Percentiles rank a stretch among this genome's conserved stretches.
phyloP scores from a whole-genome alignment of 2,888 invertebrate species.

The Hipparchia sbordonii region DNA sequence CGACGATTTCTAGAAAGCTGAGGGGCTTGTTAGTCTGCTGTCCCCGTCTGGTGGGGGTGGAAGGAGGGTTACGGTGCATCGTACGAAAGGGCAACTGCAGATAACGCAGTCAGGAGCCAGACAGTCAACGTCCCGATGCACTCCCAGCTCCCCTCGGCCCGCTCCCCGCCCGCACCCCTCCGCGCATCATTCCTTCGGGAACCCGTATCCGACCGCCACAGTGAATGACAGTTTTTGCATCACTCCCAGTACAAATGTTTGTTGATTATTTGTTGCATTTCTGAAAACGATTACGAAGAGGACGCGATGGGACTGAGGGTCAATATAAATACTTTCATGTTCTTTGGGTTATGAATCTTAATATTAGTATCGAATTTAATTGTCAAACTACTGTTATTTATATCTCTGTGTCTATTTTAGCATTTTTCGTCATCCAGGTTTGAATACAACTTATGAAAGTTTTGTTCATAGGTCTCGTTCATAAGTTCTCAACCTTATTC shows the following conservation, averaged over 20 bases:
- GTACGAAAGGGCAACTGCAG: constrained; percentile 83
- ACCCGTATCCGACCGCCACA: constrained; percentile 72
- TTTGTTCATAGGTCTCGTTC: not conserved
- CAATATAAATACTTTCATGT: constrained; percentile 32
- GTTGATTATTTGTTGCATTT: constrained; percentile 69
- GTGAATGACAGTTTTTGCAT: constrained; percentile 65
- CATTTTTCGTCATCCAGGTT: not conserved
- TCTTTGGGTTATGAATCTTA: constrained; percentile 18
- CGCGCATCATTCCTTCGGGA: constrained; percentile 56
- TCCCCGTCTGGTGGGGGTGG: constrained; percentile 62
- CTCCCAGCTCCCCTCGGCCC: constrained; percentile 55
- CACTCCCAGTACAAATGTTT: constrained; percentile 54
- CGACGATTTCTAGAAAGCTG: constrained; percentile 64
- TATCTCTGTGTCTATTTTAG: not conserved
- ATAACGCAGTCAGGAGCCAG: constrained; percentile 78
- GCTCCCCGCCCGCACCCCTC: constrained; percentile 46
- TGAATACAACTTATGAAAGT: not conserved
- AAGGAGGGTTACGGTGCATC: constrained; percentile 77
- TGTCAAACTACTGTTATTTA: not conserved
- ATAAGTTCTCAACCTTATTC: not conserved
- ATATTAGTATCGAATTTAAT: not conserved
- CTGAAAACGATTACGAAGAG: constrained; percentile 69
- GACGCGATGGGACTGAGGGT: constrained; percentile 58
- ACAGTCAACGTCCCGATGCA: constrained; percentile 82
- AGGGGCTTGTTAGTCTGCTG: constrained; percentile 69